Percentiles rank a stretch among this genome's conserved stretches.
Evolutionary conservation across 1,140 invertebrate species (phyloP).

Genomic region (Patella vulgata): DNA sequence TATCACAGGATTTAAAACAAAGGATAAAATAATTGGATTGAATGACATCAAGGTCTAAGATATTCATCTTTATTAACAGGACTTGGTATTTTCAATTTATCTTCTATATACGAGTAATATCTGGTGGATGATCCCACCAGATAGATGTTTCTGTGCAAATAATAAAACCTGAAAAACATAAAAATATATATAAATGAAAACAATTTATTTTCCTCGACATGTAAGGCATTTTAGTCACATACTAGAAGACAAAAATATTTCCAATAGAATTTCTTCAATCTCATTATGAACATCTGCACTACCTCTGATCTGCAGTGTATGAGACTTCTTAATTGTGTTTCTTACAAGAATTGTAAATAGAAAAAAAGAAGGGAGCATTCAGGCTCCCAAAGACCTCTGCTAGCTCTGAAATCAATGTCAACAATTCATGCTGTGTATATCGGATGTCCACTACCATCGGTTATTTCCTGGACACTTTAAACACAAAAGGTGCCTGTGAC

Average conservation of each 20-base stretch:
- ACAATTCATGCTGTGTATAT: no score
- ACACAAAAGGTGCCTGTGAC: no score
- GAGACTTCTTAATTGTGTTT: not conserved
- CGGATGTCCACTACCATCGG: no score
- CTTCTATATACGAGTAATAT: conserved; percentile 35
- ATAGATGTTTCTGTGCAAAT: conserved; percentile 31
- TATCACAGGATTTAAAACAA: no score
- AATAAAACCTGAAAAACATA: conserved; percentile 40
- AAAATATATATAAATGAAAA: not conserved
- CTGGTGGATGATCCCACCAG: conserved; percentile 34
- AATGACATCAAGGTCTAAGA: no score
- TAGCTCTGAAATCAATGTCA: no score
- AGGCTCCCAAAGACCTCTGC: no score
- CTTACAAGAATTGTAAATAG: not conserved
- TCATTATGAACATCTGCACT: not conserved
- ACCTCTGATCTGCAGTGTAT: not conserved
- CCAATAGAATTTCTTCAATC: conserved; percentile 1
- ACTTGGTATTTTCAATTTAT: no score
- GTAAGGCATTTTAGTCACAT: not conserved
- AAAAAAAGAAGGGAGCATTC: no score
- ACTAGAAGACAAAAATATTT: not conserved
- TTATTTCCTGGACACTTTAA: no score
- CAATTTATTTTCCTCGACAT: not conserved
- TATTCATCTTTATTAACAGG: no score
- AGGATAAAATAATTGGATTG: no score